Evolutionary conservation across 2,797 vertebrate genomes (phyloP).

Genomic region (Rhinella marina): DNA sequence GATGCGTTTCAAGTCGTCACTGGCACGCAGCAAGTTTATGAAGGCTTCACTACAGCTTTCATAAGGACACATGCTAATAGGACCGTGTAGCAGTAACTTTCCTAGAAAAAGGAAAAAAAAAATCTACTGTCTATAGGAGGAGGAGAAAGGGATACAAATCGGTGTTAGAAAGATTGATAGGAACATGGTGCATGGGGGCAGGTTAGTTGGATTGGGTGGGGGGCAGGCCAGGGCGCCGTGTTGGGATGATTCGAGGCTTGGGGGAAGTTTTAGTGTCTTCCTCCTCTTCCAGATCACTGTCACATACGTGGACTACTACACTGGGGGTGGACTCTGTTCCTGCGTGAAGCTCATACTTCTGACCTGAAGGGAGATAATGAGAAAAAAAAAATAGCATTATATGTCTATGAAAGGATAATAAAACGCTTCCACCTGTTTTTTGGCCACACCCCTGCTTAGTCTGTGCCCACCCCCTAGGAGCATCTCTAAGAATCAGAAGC

Average conservation of each 20-base stretch:
- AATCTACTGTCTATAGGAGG: constrained; percentile 52
- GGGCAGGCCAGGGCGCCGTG: constrained; percentile 81
- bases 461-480: too few relatives aligned
- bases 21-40: neutral
- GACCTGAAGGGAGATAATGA: constrained; percentile 73
- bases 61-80: constrained; percentile 40
- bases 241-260: constrained; percentile 87
- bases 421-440: too few relatives aligned
- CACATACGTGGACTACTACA: constrained; percentile 85
- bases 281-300: constrained; percentile 83
- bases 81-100: constrained; percentile 28
- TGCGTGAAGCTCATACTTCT: constrained; percentile 86
- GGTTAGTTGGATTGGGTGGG: constrained; percentile 63
- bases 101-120: constrained; percentile 49
- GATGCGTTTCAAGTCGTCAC: constrained; percentile 3
- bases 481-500: too few relatives aligned
- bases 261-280: constrained; percentile 84
- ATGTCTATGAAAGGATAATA: neutral
- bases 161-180: constrained; percentile 2
- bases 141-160: constrained; percentile 39
- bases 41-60: constrained; percentile 35
- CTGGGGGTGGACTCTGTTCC: constrained; percentile 88
- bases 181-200: neutral
- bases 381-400: constrained; percentile 9
- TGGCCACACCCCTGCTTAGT: too few relatives aligned